Evolutionary conservation across 2,113 vertebrate species (phyloP).

Genomic region (Strix uralensis): DNA sequence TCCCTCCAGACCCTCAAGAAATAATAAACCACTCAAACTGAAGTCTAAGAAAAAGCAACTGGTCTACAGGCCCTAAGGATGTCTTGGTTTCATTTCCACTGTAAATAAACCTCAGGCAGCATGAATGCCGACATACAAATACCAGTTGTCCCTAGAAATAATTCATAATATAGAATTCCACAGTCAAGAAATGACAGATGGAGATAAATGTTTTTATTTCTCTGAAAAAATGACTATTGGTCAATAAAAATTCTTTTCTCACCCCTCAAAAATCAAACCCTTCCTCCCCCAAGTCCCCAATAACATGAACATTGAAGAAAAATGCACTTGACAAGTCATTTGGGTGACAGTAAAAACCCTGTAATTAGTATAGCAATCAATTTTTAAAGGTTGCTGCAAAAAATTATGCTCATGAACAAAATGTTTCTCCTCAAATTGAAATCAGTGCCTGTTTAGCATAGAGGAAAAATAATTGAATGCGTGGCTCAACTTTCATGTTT

Average conservation of each 20-base stretch:
- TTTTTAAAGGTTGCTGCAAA: conserved; percentile 41
- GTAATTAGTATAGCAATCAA: not conserved
- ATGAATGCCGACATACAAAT: conserved; percentile 63
- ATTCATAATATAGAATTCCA: conserved; percentile 36
- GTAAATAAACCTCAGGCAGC: conserved; percentile 70
- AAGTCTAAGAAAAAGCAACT: conserved; percentile 60
- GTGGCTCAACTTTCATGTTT: not conserved
- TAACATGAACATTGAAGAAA: not conserved
- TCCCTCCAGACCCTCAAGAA: conserved; percentile 58
- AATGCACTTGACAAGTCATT: not conserved
- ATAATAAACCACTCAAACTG: conserved; percentile 65
- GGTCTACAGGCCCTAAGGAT: conserved; percentile 51
- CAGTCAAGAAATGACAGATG: conserved; percentile 46
- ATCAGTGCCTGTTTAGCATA: not conserved
- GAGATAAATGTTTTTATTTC: conserved; percentile 52
- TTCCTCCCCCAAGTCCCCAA: not conserved
- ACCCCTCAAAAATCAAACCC: not conserved
- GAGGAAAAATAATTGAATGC: not conserved
- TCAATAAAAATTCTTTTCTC: conserved; percentile 5
- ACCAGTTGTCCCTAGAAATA: conserved; percentile 54
- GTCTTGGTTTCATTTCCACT: conserved; percentile 70
- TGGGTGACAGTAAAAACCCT: not conserved
- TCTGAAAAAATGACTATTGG: conserved; percentile 9
- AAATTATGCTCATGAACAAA: not conserved
- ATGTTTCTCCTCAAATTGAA: not conserved